Evolutionary conservation across 2,113 vertebrate species (phyloP), one percentile per base, ranked within the genome.

Genomic region (Aix galericulata): DNA sequence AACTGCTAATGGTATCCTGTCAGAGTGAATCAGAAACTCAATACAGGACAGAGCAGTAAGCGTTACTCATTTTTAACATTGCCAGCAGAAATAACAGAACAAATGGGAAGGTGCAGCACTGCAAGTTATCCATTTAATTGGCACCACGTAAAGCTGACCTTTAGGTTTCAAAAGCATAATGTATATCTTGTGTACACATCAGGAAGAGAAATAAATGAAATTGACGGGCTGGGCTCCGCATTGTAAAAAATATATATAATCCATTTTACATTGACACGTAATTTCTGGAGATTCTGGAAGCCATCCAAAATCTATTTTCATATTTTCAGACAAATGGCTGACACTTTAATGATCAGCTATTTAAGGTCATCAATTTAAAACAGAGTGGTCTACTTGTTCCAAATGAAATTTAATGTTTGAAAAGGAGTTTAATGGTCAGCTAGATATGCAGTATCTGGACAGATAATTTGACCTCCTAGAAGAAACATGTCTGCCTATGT

Each of bases 251-350:
- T 20, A 67, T 20, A 67, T 11, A 58, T 84, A 88, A 95, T 94
- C 80, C 88, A 72, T 96, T 96, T 95, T 95, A 78, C 82, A 86
- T 75, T 34, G 88, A 88, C 80, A 93, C 79, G 72, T 88, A 91
- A 93, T 93, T 96, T 88, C 91, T 94, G 68, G 90, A 88, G 75
- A 89, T 93, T 78, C 80, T 95, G 95, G 92, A 93, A 90, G 58
- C 64, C 71, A 55, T 60, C 88, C 90, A 95, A 84, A 84, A 93
- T 66, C 86, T 74, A 81, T 89, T 96, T 94, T 92, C 72, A 60
- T 90, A 66, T 96, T 94, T 91, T 88, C 79, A 93, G 91, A 94
- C 88, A 97, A 94, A 95, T 93, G 73, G 68, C 85, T 84, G 86
- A 81, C 76, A 72, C 82, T 83, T 83, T 78, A 88, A 75, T 88